Conservation (phyloP, 2,888 invertebrate species). For the Congeria kusceri region DNA sequence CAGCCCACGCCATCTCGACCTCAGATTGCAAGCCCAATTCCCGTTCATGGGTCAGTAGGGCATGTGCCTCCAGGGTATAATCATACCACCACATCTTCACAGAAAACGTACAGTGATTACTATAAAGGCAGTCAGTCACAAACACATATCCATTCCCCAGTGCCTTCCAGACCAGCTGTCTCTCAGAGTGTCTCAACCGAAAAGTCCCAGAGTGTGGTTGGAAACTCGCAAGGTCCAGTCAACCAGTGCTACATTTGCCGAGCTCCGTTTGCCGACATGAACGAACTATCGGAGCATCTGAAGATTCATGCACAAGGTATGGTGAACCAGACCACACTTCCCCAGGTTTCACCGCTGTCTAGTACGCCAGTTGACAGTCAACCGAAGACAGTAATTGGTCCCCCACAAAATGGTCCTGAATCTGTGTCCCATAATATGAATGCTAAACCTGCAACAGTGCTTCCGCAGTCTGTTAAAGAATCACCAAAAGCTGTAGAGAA, state of each 20-base stretch:
- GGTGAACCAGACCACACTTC: constrained; percentile 15
- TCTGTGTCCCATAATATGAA: background rate
- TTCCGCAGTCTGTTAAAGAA: background rate
- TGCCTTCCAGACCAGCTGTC: constrained; percentile 26
- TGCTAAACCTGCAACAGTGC: too few relatives aligned
- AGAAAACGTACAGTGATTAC: constrained; percentile 32
- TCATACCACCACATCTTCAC: constrained; percentile 31
- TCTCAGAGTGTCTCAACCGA: too few relatives aligned
- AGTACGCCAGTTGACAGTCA: too few relatives aligned
- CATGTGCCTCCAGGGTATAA: constrained; percentile 17
- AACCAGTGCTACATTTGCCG: constrained; percentile 22
- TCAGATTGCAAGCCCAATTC: background rate
- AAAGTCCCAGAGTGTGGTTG: too few relatives aligned
- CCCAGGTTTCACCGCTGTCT: background rate
- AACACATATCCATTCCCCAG: constrained; percentile 42
- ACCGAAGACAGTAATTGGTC: background rate
- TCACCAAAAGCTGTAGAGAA: background rate
- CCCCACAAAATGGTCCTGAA: background rate
- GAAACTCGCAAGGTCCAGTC: too few relatives aligned
- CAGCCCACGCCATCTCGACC: background rate
- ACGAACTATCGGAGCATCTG: constrained; percentile 48
- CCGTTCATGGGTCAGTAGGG: background rate
- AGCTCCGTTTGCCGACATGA: constrained; percentile 31
- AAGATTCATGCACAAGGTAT: constrained; percentile 47
- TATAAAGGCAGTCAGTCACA: constrained; percentile 51